These are phyloP conservation scores for Deladenus siricidicola DNA, from an alignment of 2,888 invertebrate genomes.

Conservation along the genomic window DNA sequence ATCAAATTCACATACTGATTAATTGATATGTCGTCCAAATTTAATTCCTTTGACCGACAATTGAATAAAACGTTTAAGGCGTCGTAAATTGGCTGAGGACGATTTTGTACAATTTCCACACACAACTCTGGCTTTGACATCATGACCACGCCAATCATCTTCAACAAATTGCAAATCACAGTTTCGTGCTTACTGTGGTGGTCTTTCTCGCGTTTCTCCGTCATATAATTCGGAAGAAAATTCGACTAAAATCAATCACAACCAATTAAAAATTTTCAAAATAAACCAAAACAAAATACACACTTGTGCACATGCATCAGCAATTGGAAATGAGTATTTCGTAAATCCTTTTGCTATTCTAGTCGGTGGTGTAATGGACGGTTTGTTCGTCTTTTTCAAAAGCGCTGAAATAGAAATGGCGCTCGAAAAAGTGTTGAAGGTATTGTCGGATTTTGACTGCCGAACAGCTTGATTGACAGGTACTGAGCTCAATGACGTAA, in stretches of 20 bases:
- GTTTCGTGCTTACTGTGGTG: slow-evolving; percentile 9
- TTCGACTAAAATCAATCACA: too few species aligned
- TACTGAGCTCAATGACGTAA: too few species aligned
- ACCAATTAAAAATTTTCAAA: not conserved
- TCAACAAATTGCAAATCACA: slow-evolving; percentile 11
- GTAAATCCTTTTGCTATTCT: too few species aligned
- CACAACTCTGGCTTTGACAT: not conserved
- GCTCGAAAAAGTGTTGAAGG: too few species aligned
- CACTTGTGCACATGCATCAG: not conserved
- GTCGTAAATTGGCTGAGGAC: slow-evolving; percentile 8
- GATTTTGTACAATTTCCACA: not conserved
- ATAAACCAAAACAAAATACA: not conserved
- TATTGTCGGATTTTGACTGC: too few species aligned
- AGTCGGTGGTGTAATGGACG: too few species aligned
- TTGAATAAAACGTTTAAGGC: slow-evolving; percentile 14
- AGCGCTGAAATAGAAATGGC: too few species aligned
- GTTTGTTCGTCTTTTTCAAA: too few species aligned
- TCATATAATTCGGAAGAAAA: too few species aligned
- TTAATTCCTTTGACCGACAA: slow-evolving; percentile 2
- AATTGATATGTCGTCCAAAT: slow-evolving; percentile 21
- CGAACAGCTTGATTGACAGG: too few species aligned
- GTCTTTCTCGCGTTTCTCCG: not conserved
- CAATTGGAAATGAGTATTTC: too few species aligned
- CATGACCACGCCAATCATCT: slow-evolving; percentile 7
- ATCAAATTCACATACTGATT: slow-evolving; percentile 12